Conservation (phyloP, 2,888 invertebrate genomes). For the Drosophila parthenogenetica region DNA sequence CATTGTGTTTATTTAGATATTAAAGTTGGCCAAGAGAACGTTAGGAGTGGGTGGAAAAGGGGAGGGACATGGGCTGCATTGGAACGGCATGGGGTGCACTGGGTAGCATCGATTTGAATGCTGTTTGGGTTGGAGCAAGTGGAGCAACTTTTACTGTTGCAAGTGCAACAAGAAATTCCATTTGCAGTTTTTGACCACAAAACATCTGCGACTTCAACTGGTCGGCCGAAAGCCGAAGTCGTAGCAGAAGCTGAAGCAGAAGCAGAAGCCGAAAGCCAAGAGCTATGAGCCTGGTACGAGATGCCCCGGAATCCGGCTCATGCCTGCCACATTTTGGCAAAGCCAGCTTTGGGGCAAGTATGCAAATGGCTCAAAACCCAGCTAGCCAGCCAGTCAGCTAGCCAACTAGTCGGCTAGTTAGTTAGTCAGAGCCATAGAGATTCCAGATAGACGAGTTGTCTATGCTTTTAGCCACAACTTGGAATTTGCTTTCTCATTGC, state of each 20-base stretch:
- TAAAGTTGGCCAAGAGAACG: background rate
- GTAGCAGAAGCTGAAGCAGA: background rate
- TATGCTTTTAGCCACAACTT: conserved; percentile 18
- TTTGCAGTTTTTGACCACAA: conserved; percentile 34
- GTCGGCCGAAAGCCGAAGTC: conserved; percentile 21
- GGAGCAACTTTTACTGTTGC: conserved; percentile 67
- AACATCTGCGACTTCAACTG: conserved; percentile 24
- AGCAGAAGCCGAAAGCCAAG: background rate
- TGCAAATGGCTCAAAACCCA: conserved; percentile 59
- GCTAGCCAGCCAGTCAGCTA: background rate
- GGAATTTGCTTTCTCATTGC: conserved; percentile 76
- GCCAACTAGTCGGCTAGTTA: background rate
- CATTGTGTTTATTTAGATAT: conserved; percentile 5
- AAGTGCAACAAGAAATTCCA: conserved; percentile 57
- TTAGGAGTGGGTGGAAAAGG: background rate
- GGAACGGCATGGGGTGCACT: background rate
- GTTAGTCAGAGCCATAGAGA: conserved; percentile 17
- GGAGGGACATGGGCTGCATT: background rate
- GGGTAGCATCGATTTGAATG: conserved; percentile 29
- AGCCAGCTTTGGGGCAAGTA: conserved; percentile 69
- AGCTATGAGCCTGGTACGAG: conserved; percentile 14
- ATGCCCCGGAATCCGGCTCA: conserved; percentile 44
- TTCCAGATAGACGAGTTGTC: conserved; percentile 44
- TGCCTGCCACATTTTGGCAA: conserved; percentile 52
- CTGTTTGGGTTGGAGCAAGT: conserved; percentile 30